Percentiles rank a stretch among this genome's conserved stretches.
Conservation (phyloP, 1,140 invertebrate species). For the Heliconius melpomene region DNA sequence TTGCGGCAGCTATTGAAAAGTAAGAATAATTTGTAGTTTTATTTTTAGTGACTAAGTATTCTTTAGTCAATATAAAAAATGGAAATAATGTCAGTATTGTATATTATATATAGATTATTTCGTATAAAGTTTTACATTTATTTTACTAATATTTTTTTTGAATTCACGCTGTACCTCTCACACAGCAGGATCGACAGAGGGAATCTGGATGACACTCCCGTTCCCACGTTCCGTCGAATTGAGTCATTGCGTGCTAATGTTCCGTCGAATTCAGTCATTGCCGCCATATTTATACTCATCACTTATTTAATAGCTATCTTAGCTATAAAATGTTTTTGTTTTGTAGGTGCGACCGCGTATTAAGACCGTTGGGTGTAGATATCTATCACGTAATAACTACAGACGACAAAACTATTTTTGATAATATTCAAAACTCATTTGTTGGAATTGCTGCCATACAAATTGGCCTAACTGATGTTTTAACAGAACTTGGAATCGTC, state of each 20-base stretch:
- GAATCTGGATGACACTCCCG: too few relatives aligned
- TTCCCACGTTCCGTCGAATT: too few relatives aligned
- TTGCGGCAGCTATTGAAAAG: constrained; percentile 85
- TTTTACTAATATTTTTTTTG: too few relatives aligned
- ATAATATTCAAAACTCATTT: constrained; percentile 89
- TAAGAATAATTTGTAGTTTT: constrained; percentile 43
- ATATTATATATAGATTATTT: too few relatives aligned
- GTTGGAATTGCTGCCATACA: constrained; percentile 91
- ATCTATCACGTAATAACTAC: constrained; percentile 2
- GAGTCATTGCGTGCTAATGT: too few relatives aligned
- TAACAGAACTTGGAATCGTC: constrained; percentile 83
- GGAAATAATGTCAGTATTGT: too few relatives aligned
- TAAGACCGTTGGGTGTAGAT: background rate
- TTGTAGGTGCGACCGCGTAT: background rate
- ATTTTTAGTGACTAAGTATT: background rate
- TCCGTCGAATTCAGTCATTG: too few relatives aligned
- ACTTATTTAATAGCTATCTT: background rate
- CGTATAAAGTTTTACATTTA: too few relatives aligned
- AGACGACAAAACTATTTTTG: constrained; percentile 66
- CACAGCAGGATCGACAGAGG: too few relatives aligned
- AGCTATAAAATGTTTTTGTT: background rate
- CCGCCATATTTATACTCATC: too few relatives aligned
- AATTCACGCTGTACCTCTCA: too few relatives aligned
- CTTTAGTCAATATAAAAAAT: too few relatives aligned
- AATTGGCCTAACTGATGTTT: constrained; percentile 89